These are phyloP conservation scores for Lontra canadensis DNA, from an alignment of 2,113 vertebrate species.

Conservation along the genomic window DNA sequence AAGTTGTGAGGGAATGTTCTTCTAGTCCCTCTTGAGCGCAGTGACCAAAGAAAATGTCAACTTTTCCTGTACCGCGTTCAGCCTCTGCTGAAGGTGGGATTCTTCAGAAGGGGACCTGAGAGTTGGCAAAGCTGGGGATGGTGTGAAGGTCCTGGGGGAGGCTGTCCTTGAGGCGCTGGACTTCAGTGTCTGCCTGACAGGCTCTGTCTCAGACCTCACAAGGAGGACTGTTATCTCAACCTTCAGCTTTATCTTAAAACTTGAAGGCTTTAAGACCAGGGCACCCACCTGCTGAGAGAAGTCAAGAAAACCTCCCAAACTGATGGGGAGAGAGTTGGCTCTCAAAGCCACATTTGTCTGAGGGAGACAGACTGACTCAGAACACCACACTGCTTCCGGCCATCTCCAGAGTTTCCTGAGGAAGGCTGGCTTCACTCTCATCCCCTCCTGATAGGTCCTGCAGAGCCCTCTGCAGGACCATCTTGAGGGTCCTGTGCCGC, in stretches of 20 bases:
- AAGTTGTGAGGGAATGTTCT: neutral
- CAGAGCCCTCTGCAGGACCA: neutral
- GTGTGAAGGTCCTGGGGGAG: too few relatives aligned
- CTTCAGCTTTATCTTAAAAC: neutral
- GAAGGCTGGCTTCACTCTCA: neutral
- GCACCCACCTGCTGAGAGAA: neutral
- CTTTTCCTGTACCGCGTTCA: neutral
- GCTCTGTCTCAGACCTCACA: neutral
- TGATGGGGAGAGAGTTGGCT: neutral
- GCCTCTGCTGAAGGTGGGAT: neutral
- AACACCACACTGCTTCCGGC: accelerated
- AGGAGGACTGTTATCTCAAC: neutral
- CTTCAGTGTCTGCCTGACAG: neutral
- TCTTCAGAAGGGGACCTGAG: neutral
- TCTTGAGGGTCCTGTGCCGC: neutral
- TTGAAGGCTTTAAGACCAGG: neutral
- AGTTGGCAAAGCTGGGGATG: neutral
- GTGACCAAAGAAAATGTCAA: neutral
- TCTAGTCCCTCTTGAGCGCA: neutral
- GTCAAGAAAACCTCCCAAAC: neutral
- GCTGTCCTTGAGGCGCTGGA: too few relatives aligned
- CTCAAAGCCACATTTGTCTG: neutral
- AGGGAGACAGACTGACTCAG: neutral
- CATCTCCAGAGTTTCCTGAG: neutral
- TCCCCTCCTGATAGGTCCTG: neutral